A percentile compares a stretch with the other conserved stretches of the same genome.
phyloP scores from a whole-genome alignment of 2,113 vertebrate species.

The Dipodomys merriami region DNA sequence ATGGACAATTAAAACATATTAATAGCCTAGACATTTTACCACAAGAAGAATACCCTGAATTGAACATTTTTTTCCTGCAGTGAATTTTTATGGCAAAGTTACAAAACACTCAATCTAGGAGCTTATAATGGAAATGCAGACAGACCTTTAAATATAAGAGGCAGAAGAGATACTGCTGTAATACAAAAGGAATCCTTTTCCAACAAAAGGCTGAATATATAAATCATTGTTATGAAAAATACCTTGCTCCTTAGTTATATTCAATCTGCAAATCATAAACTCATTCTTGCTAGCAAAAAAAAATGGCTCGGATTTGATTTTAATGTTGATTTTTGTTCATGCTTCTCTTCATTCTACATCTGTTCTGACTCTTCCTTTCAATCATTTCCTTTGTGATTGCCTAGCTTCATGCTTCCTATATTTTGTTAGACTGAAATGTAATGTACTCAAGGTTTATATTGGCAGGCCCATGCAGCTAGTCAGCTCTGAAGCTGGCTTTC shows the following conservation, averaged over 20 bases:
- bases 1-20: slow-evolving; percentile 49
- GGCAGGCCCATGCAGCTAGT: slow-evolving; percentile 57
- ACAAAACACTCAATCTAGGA: slow-evolving; percentile 53
- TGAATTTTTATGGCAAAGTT: slow-evolving; percentile 76
- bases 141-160: slow-evolving; percentile 69
- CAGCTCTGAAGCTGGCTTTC: slow-evolving; percentile 76
- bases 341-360: slow-evolving; percentile 72
- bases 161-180: slow-evolving; percentile 67
- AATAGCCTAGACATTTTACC: slow-evolving; percentile 58
- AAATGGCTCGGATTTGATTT: slow-evolving; percentile 71
- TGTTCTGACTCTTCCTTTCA: slow-evolving; percentile 81
- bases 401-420: slow-evolving; percentile 78
- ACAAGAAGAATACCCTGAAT: slow-evolving; percentile 68
- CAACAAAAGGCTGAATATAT: slow-evolving; percentile 76
- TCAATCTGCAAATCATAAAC: slow-evolving; percentile 82
- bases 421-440: slow-evolving; percentile 80
- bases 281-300: slow-evolving; percentile 75
- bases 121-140: slow-evolving; percentile 76
- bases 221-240: slow-evolving; percentile 82
- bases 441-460: slow-evolving; percentile 74
- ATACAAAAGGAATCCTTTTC: slow-evolving; percentile 69
- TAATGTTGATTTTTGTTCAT: slow-evolving; percentile 62
- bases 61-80: slow-evolving; percentile 69
- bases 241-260: slow-evolving; percentile 80
- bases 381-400: slow-evolving; percentile 81